Evolutionary conservation across 2,888 invertebrate species (phyloP).

Genomic region (Nesidiocoris tenuis): DNA sequence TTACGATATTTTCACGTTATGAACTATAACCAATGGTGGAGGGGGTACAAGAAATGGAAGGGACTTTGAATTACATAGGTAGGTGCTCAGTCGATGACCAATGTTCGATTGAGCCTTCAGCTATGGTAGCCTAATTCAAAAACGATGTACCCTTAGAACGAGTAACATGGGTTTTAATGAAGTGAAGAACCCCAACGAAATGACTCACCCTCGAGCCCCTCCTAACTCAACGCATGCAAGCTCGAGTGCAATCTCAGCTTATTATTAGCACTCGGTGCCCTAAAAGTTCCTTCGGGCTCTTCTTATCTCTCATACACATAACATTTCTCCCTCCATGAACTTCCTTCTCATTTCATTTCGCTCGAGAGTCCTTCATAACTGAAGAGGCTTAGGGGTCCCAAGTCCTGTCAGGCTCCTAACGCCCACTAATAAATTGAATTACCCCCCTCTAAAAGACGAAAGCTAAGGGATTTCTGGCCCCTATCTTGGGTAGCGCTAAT

Average conservation of each 20-base stretch:
- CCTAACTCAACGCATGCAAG: neutral
- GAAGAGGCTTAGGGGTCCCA: neutral
- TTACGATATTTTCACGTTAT: too few relatives aligned
- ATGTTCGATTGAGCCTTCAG: too few relatives aligned
- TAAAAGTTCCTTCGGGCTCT: neutral
- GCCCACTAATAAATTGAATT: conserved; percentile 32
- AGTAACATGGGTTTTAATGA: too few relatives aligned
- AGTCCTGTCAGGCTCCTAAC: conserved; percentile 20
- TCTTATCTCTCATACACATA: neutral
- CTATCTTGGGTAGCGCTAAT: too few relatives aligned
- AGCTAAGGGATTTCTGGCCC: too few relatives aligned
- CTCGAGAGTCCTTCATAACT: neutral
- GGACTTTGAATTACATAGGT: too few relatives aligned
- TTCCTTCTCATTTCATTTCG: neutral
- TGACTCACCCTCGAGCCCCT: neutral
- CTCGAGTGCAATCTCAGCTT: conserved; percentile 24
- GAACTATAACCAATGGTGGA: too few relatives aligned
- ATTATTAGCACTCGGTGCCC: conserved; percentile 22
- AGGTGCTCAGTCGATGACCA: too few relatives aligned
- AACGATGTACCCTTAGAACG: too few relatives aligned
- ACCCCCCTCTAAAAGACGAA: too few relatives aligned
- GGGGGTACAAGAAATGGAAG: too few relatives aligned
- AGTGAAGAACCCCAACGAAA: neutral
- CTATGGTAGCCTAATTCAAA: too few relatives aligned
- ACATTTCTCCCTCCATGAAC: neutral